Evolutionary conservation across 2,888 invertebrate genomes (phyloP).

Genomic region (Drosophila robusta): DNA sequence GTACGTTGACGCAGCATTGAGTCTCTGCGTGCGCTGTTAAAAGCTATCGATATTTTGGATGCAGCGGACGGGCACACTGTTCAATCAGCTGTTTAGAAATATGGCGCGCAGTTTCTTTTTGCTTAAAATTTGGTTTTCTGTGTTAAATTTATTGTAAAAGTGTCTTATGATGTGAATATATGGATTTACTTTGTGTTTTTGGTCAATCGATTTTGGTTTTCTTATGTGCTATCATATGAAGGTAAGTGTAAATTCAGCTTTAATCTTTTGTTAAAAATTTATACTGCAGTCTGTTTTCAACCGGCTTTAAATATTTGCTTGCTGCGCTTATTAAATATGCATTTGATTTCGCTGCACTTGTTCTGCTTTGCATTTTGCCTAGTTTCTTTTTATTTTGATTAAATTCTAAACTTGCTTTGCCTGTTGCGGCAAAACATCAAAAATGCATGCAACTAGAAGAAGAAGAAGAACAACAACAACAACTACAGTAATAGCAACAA

Average conservation of each 20-base stretch:
- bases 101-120: conserved; percentile 24
- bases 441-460: conserved; percentile 54
- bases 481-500: neutral
- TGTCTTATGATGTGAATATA: neutral
- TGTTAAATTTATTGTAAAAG: neutral
- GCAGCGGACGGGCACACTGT: conserved; percentile 23
- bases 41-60: conserved; percentile 27
- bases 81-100: conserved; percentile 17
- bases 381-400: conserved; percentile 41
- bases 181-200: neutral
- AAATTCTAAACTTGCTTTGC: conserved; percentile 47
- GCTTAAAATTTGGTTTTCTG: neutral
- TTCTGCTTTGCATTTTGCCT: neutral
- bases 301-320: neutral
- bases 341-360: conserved; percentile 26
- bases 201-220: neutral
- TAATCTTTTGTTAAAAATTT: neutral
- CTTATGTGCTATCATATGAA: neutral
- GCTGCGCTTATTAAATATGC: conserved; percentile 25
- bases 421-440: conserved; percentile 51
- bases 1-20: neutral
- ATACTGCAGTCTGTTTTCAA: neutral
- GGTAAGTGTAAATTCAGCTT: neutral
- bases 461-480: neutral
- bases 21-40: neutral